These are phyloP conservation scores for Melanophora roralis DNA, from an alignment of 2,888 invertebrate species.

Conservation along the genomic window DNA sequence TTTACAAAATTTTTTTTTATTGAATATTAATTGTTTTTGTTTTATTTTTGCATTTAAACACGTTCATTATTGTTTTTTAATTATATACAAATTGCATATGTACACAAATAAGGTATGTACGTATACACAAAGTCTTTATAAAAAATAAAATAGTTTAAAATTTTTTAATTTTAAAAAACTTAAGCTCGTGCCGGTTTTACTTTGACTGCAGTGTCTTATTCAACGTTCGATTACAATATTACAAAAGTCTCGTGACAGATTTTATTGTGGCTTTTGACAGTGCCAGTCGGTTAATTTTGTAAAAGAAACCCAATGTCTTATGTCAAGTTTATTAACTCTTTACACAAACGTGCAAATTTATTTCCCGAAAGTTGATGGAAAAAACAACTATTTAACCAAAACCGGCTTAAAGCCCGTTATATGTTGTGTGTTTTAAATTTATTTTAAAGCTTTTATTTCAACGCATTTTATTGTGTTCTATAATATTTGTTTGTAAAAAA, in stretches of 20 bases:
- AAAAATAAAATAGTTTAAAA: too few relatives aligned
- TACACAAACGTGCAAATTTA: constrained; percentile 45
- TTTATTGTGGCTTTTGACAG: background rate
- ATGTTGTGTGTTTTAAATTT: constrained; percentile 28
- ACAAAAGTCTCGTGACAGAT: constrained; percentile 54
- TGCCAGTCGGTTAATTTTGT: background rate
- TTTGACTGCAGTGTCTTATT: background rate
- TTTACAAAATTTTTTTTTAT: constrained; percentile 39
- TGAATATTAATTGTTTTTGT: constrained; percentile 1
- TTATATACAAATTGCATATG: background rate
- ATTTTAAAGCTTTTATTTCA: constrained; percentile 29
- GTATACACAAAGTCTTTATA: too few relatives aligned
- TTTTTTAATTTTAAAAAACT: constrained; percentile 17
- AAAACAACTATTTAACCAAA: background rate
- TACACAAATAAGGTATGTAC: background rate
- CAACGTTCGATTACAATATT: constrained; percentile 29
- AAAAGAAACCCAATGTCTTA: background rate
- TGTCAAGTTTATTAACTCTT: constrained; percentile 33
- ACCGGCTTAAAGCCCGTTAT: background rate
- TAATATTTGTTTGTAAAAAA: constrained; percentile 22
- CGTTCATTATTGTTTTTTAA: constrained; percentile 21
- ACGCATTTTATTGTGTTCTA: constrained; percentile 7
- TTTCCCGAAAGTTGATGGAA: constrained; percentile 43
- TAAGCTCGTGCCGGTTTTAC: constrained; percentile 32
- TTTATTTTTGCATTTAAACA: constrained; percentile 40